Conservation (phyloP, 1,140 invertebrate species). For the Epicauta chinensis region DNA sequence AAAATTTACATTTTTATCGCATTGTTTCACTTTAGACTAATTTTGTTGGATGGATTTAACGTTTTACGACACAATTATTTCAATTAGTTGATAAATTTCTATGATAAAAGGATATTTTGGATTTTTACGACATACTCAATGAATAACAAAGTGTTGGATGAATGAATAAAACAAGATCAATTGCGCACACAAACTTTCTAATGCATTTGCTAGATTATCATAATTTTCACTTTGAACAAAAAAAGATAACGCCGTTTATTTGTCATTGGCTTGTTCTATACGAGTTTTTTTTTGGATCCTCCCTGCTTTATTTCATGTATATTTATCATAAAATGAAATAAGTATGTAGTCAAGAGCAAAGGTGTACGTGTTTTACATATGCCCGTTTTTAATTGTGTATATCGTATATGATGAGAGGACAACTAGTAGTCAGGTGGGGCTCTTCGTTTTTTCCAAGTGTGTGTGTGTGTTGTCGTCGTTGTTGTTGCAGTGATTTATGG, state of each 20-base stretch:
- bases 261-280: constrained; percentile 17
- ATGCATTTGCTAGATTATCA: no score
- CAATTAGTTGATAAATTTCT: constrained; percentile 8
- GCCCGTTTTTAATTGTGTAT: constrained; percentile 30
- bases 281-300: constrained; percentile 9
- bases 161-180: no score
- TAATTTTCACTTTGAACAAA: no score
- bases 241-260: no score
- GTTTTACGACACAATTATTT: constrained; percentile 8
- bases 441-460: constrained; percentile 14
- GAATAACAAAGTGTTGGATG: no score
- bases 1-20: constrained; percentile 2
- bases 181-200: no score
- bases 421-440: constrained; percentile 19
- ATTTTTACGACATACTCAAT: no score
- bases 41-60: background rate
- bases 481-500: constrained; percentile 21
- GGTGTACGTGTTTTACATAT: constrained; percentile 33
- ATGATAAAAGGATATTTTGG: no score
- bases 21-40: no score
- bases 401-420: constrained; percentile 21
- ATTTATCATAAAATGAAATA: constrained; percentile 13
- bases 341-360: constrained; percentile 11
- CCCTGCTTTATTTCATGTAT: background rate
- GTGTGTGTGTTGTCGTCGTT: no score